Percentiles rank a stretch among this genome's conserved stretches.
Conservation (phyloP, 2,113 vertebrate genomes). For the Sarotherodon lohbergeri region DNA sequence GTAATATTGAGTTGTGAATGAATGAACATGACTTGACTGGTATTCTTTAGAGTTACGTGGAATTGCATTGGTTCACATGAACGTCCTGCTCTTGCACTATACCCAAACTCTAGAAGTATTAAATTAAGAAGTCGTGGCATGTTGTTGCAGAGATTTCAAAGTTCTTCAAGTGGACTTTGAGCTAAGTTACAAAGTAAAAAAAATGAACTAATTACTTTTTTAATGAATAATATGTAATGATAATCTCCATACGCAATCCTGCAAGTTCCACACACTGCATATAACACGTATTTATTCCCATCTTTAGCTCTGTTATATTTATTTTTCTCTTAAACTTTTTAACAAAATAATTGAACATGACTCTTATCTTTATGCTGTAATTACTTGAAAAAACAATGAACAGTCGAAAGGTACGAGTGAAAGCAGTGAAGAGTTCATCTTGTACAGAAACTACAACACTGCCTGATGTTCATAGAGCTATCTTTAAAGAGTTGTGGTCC, state of each 20-base stretch:
- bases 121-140: neutral
- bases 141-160: neutral
- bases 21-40: neutral
- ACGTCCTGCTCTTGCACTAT: neutral
- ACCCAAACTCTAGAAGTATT: neutral
- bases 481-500: slow-evolving; percentile 19
- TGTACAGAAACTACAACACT: neutral
- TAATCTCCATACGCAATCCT: rapidly evolving
- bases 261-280: neutral
- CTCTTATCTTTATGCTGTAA: neutral
- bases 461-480: slow-evolving; percentile 12
- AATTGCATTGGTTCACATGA: neutral
- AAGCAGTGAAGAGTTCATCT: neutral
- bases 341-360: neutral
- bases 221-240: neutral
- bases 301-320: neutral
- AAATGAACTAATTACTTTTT: rapidly evolving
- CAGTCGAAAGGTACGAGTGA: neutral
- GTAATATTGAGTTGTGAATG: neutral
- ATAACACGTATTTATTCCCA: neutral
- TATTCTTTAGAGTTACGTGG: neutral
- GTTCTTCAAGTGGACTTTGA: neutral
- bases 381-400: neutral
- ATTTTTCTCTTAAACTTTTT: neutral
- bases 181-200: neutral